A percentile compares a stretch with the other conserved stretches of the same genome.
These are phyloP conservation scores for Meghimatium bilineatum DNA, from an alignment of 2,888 invertebrate genomes.

Conservation along the genomic window DNA sequence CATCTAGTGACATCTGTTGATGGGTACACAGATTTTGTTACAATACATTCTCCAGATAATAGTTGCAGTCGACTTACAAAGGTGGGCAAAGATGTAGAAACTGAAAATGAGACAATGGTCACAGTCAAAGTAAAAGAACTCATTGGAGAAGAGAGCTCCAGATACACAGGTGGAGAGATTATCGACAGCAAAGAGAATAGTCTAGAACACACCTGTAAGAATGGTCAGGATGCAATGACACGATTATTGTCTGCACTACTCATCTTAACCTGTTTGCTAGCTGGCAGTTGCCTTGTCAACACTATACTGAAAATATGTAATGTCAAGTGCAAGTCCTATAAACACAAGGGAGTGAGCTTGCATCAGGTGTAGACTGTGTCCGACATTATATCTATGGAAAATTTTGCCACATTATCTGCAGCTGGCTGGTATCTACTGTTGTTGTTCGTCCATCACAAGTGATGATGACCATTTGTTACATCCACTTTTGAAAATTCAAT, in stretches of 20 bases:
- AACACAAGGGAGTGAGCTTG: no score
- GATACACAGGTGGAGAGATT: neutral
- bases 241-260: neutral
- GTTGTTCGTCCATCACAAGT: no score
- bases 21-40: constrained; percentile 1
- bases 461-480: no score
- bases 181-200: neutral
- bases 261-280: neutral
- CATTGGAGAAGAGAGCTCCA: neutral
- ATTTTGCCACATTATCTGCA: no score
- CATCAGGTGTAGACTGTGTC: no score
- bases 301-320: neutral
- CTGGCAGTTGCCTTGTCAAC: neutral
- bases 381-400: no score
- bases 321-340: neutral
- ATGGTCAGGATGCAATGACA: neutral
- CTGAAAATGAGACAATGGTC: neutral
- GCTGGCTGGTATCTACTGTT: no score
- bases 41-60: neutral
- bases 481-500: no score
- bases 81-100: neutral
- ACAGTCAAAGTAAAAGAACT: neutral
- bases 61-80: no score
- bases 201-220: neutral
- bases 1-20: neutral